Conservation (phyloP, 1,140 invertebrate genomes). For the Drosophila truncata region DNA sequence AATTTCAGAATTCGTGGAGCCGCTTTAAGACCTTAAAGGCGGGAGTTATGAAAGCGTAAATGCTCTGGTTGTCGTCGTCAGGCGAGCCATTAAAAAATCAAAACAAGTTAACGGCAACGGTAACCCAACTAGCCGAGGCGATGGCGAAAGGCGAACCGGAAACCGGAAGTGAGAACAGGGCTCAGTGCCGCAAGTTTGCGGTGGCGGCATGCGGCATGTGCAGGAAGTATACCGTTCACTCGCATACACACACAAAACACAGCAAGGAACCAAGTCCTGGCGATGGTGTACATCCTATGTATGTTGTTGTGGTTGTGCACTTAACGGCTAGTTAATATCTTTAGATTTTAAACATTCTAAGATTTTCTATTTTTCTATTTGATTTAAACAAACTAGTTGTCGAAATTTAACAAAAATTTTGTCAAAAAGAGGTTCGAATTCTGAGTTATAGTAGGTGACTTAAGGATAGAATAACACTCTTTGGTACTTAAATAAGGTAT, state of each 20-base stretch:
- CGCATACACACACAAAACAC: constrained; percentile 10
- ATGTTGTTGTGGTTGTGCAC: constrained; percentile 43
- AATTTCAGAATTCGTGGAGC: neutral
- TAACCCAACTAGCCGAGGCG: constrained; percentile 53
- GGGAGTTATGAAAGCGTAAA: constrained; percentile 55
- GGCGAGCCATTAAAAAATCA: constrained; percentile 82
- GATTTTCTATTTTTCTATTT: too few relatives aligned
- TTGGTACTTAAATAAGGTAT: neutral
- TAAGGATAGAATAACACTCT: neutral
- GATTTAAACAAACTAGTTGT: neutral
- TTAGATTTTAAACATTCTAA: too few relatives aligned
- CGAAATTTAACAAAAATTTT: neutral
- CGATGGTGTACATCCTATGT: constrained; percentile 18
- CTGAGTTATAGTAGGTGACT: neutral
- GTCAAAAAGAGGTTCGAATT: neutral
- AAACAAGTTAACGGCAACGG: constrained; percentile 78
- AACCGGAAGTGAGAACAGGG: constrained; percentile 79
- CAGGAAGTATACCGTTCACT: constrained; percentile 59
- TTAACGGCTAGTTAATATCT: neutral
- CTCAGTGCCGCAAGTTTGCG: constrained; percentile 77
- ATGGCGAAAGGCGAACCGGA: constrained; percentile 55
- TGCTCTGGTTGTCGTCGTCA: constrained; percentile 59
- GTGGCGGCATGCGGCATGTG: constrained; percentile 63
- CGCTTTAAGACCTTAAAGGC: constrained; percentile 44
- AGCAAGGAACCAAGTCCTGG: constrained; percentile 13